Conservation (phyloP, 2,888 invertebrate genomes). For the Petrophora chlorosata region DNA sequence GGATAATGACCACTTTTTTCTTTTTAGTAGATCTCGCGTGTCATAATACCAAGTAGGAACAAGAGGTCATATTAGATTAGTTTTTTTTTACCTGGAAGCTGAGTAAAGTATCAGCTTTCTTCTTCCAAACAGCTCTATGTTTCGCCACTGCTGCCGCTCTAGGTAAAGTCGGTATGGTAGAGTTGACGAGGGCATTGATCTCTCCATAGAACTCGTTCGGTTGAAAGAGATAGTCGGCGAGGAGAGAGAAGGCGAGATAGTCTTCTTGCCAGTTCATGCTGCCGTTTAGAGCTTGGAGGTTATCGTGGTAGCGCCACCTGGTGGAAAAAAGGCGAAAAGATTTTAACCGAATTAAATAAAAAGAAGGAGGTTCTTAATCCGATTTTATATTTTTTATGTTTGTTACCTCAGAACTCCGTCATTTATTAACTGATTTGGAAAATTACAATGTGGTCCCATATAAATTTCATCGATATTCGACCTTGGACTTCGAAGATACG, state of each 20-base stretch:
- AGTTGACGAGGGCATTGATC: constrained; percentile 72
- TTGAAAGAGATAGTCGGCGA: constrained; percentile 75
- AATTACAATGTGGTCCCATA: too few relatives aligned
- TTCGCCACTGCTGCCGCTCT: constrained; percentile 72
- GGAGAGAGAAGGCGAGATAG: constrained; percentile 69
- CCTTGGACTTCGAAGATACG: too few relatives aligned
- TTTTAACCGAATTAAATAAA: neutral
- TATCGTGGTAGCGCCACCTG: constrained; percentile 81
- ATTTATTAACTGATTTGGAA: too few relatives aligned
- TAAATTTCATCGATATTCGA: too few relatives aligned
- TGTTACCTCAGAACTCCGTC: too few relatives aligned
- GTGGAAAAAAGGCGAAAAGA: neutral
- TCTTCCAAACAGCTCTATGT: constrained; percentile 76
- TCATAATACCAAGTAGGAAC: too few relatives aligned
- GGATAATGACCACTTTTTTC: too few relatives aligned
- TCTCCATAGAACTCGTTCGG: constrained; percentile 78
- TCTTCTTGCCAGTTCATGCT: constrained; percentile 82
- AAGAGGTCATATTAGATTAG: too few relatives aligned
- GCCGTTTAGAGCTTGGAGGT: constrained; percentile 76
- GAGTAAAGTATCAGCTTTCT: constrained; percentile 72
- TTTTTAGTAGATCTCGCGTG: too few relatives aligned
- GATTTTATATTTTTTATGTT: too few relatives aligned
- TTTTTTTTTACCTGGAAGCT: constrained; percentile 70
- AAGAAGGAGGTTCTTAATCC: neutral
- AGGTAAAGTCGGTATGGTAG: constrained; percentile 73